Base-by-base conservation (phyloP, 2,888 invertebrate genomes). In the Thymelicus acteon region DNA sequence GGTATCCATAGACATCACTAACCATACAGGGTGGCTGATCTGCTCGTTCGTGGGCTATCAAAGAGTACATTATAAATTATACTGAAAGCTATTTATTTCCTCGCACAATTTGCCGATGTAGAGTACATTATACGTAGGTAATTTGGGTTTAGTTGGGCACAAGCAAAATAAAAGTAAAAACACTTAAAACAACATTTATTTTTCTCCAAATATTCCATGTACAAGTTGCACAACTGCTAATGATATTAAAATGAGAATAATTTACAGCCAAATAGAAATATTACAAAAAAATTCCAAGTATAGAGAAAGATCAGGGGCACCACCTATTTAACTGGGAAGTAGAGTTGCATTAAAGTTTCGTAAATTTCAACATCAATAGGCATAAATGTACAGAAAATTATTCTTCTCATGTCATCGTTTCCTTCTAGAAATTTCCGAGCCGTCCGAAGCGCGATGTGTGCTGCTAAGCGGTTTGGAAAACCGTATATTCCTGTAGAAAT, bases 401-500 rank as follows among this genome's bases (percentile, higher is more conserved):
- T 91, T 75, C 96, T 93, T 67, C 97, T 96, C 73, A 97, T 86
- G 15, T 90, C 84, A 69, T 89, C 87, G 71, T 90, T 86, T 0
- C 84, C 79, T 81, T 95, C 94, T 48, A 98, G 90, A 83, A 95
- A 96, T 70, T 95, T 93, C 75, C 97, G 92, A 0, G 97, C 95
- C 0, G 96, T 95, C 37, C 89, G 85, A 7, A 97, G 83, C 4
- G 97, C 98, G 6, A 98, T 95, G 78, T 96, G 95, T 0, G 97
- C 96, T 0, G 98, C 98, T 48, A 95, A 88, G 72, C 95, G 95
- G 83, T 96, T 96, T 0, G 98, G 98, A 86, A 98, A 98, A 0
- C 97, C 97, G 85, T 97, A 98, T 74, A 98, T 95, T n/a, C 98
- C 98, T 6, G 98, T 98, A 0, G 98, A 97, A 81, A 98, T 97